These are phyloP conservation scores for Elephantulus edwardii DNA, from an alignment of 2,113 vertebrate genomes.

Conservation along the genomic window DNA sequence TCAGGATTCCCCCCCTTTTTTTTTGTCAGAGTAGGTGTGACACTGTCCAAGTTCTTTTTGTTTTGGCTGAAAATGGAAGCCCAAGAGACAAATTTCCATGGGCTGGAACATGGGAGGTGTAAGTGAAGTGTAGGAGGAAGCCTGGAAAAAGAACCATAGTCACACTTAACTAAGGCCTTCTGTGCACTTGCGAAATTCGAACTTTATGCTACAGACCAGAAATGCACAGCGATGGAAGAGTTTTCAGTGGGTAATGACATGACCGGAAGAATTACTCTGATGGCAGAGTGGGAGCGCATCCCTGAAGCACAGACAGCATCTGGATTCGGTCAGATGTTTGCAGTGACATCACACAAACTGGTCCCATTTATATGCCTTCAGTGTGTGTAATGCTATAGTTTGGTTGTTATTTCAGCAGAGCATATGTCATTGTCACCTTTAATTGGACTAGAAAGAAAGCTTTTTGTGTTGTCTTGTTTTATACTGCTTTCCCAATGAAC, in stretches of 20 bases:
- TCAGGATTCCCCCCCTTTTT: conserved; percentile 5
- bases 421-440: conserved; percentile 39
- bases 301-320: background rate
- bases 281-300: background rate
- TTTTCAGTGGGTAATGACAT: background rate
- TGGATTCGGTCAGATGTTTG: background rate
- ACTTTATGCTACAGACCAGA: background rate
- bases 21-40: background rate
- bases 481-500: conserved; percentile 25
- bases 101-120: background rate
- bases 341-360: background rate
- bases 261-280: background rate
- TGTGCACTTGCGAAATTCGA: background rate
- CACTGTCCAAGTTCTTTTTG: background rate
- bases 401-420: background rate
- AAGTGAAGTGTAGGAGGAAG: background rate
- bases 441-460: conserved; percentile 41
- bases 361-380: background rate
- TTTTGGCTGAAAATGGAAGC: background rate
- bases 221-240: background rate
- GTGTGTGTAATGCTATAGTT: background rate
- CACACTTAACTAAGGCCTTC: background rate
- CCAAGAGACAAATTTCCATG: background rate
- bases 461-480: conserved; percentile 35
- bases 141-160: background rate